Evolutionary conservation across 2,888 invertebrate species (phyloP).

Genomic region (Heliconius erato): DNA sequence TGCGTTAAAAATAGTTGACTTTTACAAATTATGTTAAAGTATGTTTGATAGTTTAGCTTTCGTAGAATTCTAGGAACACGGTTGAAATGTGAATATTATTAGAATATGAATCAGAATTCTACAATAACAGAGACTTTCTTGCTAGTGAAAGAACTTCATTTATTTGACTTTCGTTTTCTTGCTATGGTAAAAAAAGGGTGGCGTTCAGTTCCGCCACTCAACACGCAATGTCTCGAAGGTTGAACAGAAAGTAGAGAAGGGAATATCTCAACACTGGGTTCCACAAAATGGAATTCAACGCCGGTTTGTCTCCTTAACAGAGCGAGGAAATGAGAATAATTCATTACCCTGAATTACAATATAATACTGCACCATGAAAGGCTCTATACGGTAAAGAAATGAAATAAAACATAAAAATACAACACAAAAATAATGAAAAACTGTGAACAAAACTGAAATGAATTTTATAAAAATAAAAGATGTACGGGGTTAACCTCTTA

Average conservation of each 20-base stretch:
- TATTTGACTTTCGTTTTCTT: no score
- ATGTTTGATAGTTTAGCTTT: not conserved
- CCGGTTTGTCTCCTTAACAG: not conserved
- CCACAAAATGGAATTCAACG: no score
- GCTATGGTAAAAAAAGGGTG: no score
- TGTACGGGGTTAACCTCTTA: not conserved
- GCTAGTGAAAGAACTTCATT: no score
- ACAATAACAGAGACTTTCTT: not conserved
- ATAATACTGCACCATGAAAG: no score
- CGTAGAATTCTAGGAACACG: not conserved
- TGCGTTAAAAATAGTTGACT: not conserved
- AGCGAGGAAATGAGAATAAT: not conserved
- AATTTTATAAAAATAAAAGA: conserved; percentile 1
- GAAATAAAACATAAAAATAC: not conserved
- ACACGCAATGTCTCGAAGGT: no score
- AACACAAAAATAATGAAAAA: not conserved
- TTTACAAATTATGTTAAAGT: conserved; percentile 7
- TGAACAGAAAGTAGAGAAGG: no score
- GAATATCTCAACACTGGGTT: no score
- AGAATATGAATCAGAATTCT: conserved; percentile 13
- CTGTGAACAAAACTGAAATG: not conserved
- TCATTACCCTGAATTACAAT: not conserved
- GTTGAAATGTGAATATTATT: not conserved
- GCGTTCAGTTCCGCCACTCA: no score
- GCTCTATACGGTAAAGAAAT: no score